Percentiles rank a stretch among this genome's conserved stretches.
These are phyloP conservation scores for Poecilia wingei DNA, from an alignment of 2,797 vertebrate species.

Conservation along the genomic window DNA sequence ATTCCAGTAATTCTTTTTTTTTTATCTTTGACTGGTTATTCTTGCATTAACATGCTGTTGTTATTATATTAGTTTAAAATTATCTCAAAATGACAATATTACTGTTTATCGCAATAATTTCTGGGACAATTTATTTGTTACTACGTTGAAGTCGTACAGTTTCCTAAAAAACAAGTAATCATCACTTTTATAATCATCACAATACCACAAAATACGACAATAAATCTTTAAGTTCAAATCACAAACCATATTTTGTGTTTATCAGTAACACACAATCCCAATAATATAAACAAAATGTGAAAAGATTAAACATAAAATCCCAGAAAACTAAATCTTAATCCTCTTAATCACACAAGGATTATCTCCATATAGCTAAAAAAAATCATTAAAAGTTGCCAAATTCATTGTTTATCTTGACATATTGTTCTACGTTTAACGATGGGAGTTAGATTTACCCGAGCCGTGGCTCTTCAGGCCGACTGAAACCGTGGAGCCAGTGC, in stretches of 20 bases:
- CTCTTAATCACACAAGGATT: not conserved
- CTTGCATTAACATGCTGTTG: no score
- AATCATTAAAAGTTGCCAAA: not conserved
- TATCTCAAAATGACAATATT: no score
- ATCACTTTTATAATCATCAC: no score
- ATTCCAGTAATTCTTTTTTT: no score
- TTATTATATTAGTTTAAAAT: no score
- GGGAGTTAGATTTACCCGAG: conserved; percentile 81
- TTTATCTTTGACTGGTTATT: no score
- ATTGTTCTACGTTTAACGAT: not conserved
- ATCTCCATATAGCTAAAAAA: not conserved
- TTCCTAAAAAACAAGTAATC: no score
- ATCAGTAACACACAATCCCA: not conserved
- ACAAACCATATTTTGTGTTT: not conserved
- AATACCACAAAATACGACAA: no score
- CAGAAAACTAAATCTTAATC: not conserved
- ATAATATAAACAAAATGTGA: not conserved
- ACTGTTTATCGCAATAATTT: no score
- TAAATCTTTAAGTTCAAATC: not conserved
- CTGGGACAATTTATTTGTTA: no score
- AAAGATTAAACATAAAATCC: not conserved
- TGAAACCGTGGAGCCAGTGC: conserved; percentile 72
- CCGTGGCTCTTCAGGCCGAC: conserved; percentile 85
- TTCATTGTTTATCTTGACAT: not conserved
- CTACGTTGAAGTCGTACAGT: no score